phyloP scores from a whole-genome alignment of 2,888 invertebrate genomes.

The Microchrysa polita region DNA sequence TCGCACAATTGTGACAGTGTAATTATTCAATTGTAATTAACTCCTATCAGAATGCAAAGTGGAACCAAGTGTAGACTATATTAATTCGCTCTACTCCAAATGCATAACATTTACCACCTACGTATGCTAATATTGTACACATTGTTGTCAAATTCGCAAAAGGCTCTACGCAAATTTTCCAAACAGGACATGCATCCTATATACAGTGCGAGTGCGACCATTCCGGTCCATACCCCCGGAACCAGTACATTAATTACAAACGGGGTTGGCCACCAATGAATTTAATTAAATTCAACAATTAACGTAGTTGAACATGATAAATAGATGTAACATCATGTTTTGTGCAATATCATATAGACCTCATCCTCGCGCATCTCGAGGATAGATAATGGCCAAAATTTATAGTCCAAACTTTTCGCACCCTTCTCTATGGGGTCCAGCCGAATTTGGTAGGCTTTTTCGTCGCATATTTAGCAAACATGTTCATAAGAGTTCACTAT shows the following conservation, averaged over 20 bases:
- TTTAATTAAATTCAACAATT: slow-evolving; percentile 52
- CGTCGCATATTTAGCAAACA: slow-evolving; percentile 28
- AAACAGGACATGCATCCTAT: too few species aligned
- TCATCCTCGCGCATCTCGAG: slow-evolving; percentile 25
- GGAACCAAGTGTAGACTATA: too few species aligned
- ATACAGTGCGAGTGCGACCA: slow-evolving; percentile 3
- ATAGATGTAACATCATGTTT: slow-evolving; percentile 51
- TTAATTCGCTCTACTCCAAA: too few species aligned
- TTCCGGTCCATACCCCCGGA: slow-evolving; percentile 6
- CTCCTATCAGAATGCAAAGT: too few species aligned
- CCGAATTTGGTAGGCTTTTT: slow-evolving; percentile 15
- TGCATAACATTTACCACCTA: too few species aligned
- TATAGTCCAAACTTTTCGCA: slow-evolving; percentile 16
- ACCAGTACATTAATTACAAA: slow-evolving; percentile 28
- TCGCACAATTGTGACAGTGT: too few species aligned
- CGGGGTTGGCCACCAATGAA: slow-evolving; percentile 48
- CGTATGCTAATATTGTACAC: too few species aligned
- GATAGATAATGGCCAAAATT: not conserved
- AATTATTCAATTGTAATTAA: too few species aligned
- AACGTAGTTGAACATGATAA: slow-evolving; percentile 52
- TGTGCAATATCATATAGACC: slow-evolving; percentile 47
- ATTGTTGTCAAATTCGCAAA: too few species aligned
- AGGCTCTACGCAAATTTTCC: not conserved
- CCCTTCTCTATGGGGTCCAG: not conserved
- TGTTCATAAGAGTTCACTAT: not conserved